Evolutionary conservation across 2,113 vertebrate genomes (phyloP), one percentile per base, ranked within the genome.

Genomic region (Anolis sagrei): DNA sequence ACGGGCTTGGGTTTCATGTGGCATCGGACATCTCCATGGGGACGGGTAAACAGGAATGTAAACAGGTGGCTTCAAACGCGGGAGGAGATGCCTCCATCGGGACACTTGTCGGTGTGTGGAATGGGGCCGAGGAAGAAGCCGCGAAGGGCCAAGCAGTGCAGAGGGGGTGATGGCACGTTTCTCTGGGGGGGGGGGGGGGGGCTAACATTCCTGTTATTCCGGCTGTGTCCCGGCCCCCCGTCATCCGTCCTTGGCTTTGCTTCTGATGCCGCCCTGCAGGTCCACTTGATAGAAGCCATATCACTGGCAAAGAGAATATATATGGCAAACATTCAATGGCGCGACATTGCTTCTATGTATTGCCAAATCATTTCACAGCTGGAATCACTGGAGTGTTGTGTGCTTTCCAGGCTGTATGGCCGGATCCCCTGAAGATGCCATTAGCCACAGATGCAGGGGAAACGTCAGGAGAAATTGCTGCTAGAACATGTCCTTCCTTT

Each of bases 1-100:
- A 64, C 21, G 29, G 61, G 29, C 72, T 39, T 58, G 84, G 77
- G 77, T 73, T 86, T 62, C n/a, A 23, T 7, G 21, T 88, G 90
- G 90, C 90, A 89, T 73, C 81, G 70, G 62, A 76, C 8, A 11
- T 64, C 27, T 70, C 80, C 74, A 76, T 7, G 84, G 86, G 36
- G 86, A 86, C 62, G 51, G 73, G 61, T 84, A 85, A 88, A 83
- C 62, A 36, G 82, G 23, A 68, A 73, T 19, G 19, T 76, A 90
- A 86, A 78, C 1, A 85, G 64, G 81, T 81, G 34, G 66, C 66
- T 87, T 74, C 81, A 83, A 51, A 78, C 73, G 73, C 74, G 16
- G 79, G 90, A 85, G n/a, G 82, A 64, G 34, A 51, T n/a, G 16
- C 82, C 81, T 86, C 76, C 27, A 70, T 36, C 48, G 36, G 82